phyloP scores from a whole-genome alignment of 1,140 invertebrate species.

The Myzus persicae region DNA sequence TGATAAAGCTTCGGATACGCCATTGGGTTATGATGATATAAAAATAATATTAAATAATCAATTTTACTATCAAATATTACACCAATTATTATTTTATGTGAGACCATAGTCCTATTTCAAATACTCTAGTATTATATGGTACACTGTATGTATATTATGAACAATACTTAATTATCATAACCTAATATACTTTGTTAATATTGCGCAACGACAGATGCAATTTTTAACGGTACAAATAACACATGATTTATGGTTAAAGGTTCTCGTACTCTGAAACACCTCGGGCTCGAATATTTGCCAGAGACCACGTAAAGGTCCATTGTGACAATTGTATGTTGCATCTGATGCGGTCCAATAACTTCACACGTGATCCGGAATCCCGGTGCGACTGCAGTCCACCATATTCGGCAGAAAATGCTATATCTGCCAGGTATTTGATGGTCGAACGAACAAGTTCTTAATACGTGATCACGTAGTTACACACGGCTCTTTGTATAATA shows the following conservation, averaged over 20 bases:
- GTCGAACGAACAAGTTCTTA: neutral
- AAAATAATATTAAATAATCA: too few relatives aligned
- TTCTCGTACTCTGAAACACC: slow-evolving; percentile 25
- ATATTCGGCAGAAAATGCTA: slow-evolving; percentile 64
- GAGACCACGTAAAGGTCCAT: slow-evolving; percentile 24
- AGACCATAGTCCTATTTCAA: neutral
- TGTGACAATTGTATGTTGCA: slow-evolving; percentile 67
- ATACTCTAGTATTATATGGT: neutral
- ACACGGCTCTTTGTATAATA: neutral
- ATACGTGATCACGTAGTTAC: neutral
- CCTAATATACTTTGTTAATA: neutral
- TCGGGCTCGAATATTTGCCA: slow-evolving; percentile 29
- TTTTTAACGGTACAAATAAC: neutral
- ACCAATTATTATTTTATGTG: neutral
- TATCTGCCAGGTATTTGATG: slow-evolving; percentile 46
- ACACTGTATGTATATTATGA: too few relatives aligned
- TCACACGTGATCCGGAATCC: slow-evolving; percentile 74
- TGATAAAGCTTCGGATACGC: too few relatives aligned
- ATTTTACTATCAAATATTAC: too few relatives aligned
- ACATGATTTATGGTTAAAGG: neutral
- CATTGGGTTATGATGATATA: too few relatives aligned
- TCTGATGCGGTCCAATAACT: slow-evolving; percentile 80
- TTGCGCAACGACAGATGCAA: neutral
- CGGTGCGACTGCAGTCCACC: slow-evolving; percentile 76
- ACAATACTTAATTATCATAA: too few relatives aligned